These are phyloP conservation scores for Passer montanus DNA, from an alignment of 2,113 vertebrate species.

Conservation along the genomic window DNA sequence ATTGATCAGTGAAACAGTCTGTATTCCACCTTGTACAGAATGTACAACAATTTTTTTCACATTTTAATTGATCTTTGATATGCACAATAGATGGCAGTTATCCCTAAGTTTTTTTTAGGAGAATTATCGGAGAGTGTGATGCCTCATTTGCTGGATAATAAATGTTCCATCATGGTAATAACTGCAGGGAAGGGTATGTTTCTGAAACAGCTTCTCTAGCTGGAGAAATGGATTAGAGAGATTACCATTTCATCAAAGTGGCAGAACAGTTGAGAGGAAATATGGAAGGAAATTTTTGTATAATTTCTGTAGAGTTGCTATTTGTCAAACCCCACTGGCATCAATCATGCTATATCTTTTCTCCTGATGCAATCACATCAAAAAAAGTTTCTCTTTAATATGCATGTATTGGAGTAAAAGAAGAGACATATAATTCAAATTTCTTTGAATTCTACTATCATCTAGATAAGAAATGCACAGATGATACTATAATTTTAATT, in stretches of 20 bases:
- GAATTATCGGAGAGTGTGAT: neutral
- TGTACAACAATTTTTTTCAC: neutral
- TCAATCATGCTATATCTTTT: slow-evolving; percentile 12
- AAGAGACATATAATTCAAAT: neutral
- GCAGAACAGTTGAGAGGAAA: slow-evolving; percentile 49
- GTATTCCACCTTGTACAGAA: neutral
- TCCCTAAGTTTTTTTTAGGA: neutral
- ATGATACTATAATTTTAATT: neutral
- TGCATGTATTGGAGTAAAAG: neutral
- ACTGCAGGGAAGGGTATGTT: neutral
- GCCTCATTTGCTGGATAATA: slow-evolving; percentile 27
- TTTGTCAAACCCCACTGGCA: slow-evolving; percentile 31
- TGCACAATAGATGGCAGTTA: neutral
- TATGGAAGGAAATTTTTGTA: slow-evolving; percentile 43
- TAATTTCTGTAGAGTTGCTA: slow-evolving; percentile 22
- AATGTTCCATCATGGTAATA: slow-evolving; percentile 16
- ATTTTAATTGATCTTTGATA: slow-evolving; percentile 3
- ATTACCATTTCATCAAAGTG: slow-evolving; percentile 59
- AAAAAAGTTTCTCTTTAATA: slow-evolving; percentile 29
- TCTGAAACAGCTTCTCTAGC: slow-evolving; percentile 18
- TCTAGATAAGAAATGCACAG: neutral
- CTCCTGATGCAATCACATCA: slow-evolving; percentile 14
- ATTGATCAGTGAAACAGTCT: neutral
- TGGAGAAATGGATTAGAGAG: slow-evolving; percentile 46
- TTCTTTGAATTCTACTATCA: neutral